These are phyloP conservation scores for Psettodes erumei DNA, from an alignment of 2,113 vertebrate species.

Conservation along the genomic window DNA sequence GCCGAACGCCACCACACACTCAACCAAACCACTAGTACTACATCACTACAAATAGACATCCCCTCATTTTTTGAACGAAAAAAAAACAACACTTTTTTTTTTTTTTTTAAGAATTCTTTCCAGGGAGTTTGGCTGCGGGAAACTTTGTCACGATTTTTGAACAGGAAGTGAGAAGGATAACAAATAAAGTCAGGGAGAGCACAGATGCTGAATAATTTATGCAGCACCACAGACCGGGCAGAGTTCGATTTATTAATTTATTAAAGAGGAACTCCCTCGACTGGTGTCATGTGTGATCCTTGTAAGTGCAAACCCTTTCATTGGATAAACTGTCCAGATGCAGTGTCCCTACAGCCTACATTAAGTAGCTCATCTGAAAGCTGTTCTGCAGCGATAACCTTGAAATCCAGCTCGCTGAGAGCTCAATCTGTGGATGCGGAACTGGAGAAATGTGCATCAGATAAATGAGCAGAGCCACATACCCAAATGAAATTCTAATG, in stretches of 20 bases:
- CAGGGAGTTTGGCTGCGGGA: slow-evolving; percentile 7
- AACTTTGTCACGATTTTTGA: slow-evolving; percentile 17
- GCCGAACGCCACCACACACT: slow-evolving; percentile 27
- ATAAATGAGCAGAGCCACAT: slow-evolving; percentile 55
- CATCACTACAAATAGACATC: slow-evolving; percentile 33
- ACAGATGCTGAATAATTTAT: slow-evolving; percentile 22
- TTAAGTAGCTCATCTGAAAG: slow-evolving; percentile 60
- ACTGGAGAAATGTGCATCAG: slow-evolving; percentile 59
- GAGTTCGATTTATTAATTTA: slow-evolving; percentile 40
- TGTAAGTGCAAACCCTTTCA: slow-evolving; percentile 26
- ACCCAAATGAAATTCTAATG: slow-evolving; percentile 59
- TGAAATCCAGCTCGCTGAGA: slow-evolving; percentile 60
- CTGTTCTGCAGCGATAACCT: slow-evolving; percentile 72
- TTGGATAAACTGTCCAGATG: slow-evolving; percentile 54
- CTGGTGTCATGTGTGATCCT: slow-evolving; percentile 42
- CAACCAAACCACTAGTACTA: slow-evolving; percentile 26
- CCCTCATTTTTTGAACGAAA: slow-evolving; percentile 32
- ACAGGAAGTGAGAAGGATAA: slow-evolving; percentile 8
- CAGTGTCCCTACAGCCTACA: slow-evolving; percentile 28
- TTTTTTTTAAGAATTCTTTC: not conserved
- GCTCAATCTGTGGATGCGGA: slow-evolving; percentile 37
- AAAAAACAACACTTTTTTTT: slow-evolving; percentile 16
- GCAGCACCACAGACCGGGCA: slow-evolving; percentile 8
- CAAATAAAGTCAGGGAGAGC: slow-evolving; percentile 1
- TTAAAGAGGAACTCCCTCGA: slow-evolving; percentile 26